Percentiles rank a stretch among this genome's conserved stretches.
phyloP scores from a whole-genome alignment of 2,888 invertebrate genomes.

The Cephalotes varians region DNA sequence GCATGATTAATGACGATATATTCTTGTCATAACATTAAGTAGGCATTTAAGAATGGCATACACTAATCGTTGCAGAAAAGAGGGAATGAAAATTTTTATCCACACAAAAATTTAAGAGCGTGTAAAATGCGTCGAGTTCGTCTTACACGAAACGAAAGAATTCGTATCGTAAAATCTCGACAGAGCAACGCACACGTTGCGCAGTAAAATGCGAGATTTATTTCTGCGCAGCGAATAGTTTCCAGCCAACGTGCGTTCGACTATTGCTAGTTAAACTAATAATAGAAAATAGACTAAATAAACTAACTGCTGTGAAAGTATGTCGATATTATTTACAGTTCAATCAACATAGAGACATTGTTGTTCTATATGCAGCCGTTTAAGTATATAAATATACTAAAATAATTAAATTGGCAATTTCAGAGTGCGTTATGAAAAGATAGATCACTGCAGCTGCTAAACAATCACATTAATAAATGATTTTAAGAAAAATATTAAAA shows the following conservation, averaged over 20 bases:
- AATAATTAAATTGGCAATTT: background rate
- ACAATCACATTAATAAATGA: no score
- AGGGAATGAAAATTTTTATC: background rate
- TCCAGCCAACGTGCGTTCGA: slow-evolving; percentile 14
- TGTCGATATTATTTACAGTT: slow-evolving; percentile 29
- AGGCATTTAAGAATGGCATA: background rate
- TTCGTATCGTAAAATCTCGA: slow-evolving; percentile 46
- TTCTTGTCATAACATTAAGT: background rate
- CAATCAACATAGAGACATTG: background rate
- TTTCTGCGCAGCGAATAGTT: slow-evolving; percentile 5
- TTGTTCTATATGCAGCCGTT: background rate
- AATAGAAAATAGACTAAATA: slow-evolving; percentile 42
- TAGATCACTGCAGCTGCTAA: no score
- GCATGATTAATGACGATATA: slow-evolving; percentile 21
- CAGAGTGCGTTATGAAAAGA: background rate
- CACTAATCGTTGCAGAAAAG: background rate
- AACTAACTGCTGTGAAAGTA: slow-evolving; percentile 16
- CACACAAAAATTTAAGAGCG: background rate
- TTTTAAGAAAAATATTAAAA: no score
- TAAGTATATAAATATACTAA: background rate
- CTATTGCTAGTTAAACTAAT: slow-evolving; percentile 50
- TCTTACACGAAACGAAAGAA: slow-evolving; percentile 7
- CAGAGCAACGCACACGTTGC: slow-evolving; percentile 27
- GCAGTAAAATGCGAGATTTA: slow-evolving; percentile 55
- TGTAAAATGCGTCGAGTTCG: background rate